Percentiles rank a stretch among this genome's conserved stretches.
Evolutionary conservation across 2,888 invertebrate genomes (phyloP).

Genomic region (Mythimna ferrago): DNA sequence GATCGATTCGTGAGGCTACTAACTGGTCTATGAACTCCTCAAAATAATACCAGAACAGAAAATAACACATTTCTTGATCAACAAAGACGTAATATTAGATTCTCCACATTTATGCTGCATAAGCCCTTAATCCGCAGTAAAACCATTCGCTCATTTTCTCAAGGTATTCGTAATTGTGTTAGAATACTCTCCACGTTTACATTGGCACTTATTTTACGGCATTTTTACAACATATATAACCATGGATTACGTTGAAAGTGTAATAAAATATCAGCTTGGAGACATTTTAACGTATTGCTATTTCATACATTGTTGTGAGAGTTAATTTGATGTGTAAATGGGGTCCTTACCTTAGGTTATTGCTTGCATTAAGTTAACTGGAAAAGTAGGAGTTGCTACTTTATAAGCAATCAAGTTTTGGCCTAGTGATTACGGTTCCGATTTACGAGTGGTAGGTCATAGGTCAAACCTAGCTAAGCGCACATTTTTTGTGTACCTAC

Average conservation of each 20-base stretch:
- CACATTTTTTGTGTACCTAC: no score
- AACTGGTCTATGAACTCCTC: no score
- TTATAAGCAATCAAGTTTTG: neutral
- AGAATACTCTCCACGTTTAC: constrained; percentile 54
- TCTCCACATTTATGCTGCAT: constrained; percentile 19
- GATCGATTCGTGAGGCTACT: no score
- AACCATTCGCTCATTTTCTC: constrained; percentile 58
- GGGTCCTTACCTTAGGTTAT: constrained; percentile 10
- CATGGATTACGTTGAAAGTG: constrained; percentile 68
- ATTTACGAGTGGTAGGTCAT: no score
- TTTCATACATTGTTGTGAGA: constrained; percentile 47
- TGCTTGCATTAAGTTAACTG: neutral
- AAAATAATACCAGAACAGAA: neutral
- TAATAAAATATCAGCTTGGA: constrained; percentile 64
- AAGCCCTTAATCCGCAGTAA: constrained; percentile 50
- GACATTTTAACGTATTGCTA: constrained; percentile 55
- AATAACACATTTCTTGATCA: constrained; percentile 12
- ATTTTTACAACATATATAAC: constrained; percentile 65
- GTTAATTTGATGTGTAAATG: constrained; percentile 36
- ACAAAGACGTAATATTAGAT: constrained; percentile 25
- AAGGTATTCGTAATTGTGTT: constrained; percentile 60
- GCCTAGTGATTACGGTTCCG: no score
- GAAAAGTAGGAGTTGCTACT: neutral
- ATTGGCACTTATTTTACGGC: constrained; percentile 64
- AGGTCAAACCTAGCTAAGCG: no score